Evolutionary conservation across 2,797 vertebrate genomes (phyloP), one percentile per base, ranked within the genome.

Genomic region (Moxostoma hubbsi): DNA sequence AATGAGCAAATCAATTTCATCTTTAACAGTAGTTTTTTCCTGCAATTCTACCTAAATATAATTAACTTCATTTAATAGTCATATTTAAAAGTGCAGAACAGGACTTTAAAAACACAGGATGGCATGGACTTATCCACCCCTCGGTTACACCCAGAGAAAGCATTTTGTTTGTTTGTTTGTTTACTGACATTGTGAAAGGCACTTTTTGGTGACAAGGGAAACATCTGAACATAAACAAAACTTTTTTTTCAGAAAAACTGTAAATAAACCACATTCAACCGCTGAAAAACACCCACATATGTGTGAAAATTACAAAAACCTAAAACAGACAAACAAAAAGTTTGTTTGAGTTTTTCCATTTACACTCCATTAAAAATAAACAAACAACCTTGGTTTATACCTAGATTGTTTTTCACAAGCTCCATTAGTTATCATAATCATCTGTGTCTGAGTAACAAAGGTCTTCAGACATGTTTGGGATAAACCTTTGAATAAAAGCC

Each of bases 331-430:
- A 61, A 18, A 12, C 16, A 53, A 68, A 51, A 51, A 57, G 5
- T n/a, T 55, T 1, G 12, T 13, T 4, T 0, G 24, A 15, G 62
- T 45, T 64, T 36, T 64, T 64, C 46, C 46, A 43, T 9, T 46
- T 63, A 63, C n/a, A 43, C 2, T 64, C 36, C 12, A 18, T 13
- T 13, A 7, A 5, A 9, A 54, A 53, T 43, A 69, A 9, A 54
- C 49, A 16, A 54, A 64, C 49, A 73, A 18, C 13, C 58, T 50
- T 53, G 62, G 47, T 50, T 73, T 62, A 15, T 51, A 51, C 36
- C 36, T 47, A 5, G 57, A 75, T 1, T 54, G 61, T 55, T 64
- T 53, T 74, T 16, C 5, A 57, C 57, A 12, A n/a, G 15, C 51
- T 7, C 8, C 7, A 65, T 7, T 24, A 15, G 10, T 15, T 46